Evolutionary conservation across 2,888 invertebrate genomes (phyloP), one percentile per base, ranked within the genome.

Genomic region (Macaria liturata): DNA sequence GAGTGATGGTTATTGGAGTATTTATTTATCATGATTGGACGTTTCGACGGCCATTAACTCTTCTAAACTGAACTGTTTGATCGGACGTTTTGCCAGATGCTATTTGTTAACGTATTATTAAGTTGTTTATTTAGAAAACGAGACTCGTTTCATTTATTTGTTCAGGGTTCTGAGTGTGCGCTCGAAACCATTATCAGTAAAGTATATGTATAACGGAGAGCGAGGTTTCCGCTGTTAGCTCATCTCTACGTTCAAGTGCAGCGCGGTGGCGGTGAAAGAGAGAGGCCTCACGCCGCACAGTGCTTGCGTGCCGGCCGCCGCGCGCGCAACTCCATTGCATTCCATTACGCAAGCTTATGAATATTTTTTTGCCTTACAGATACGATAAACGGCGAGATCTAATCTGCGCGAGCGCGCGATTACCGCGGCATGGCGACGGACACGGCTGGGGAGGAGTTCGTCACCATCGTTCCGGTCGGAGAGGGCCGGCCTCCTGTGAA

Each of bases 391-490:
- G 81, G 77, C 74, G 80, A 73, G 70, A 72, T 72, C 72, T 59
- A 69, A 73, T 74, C 70, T 67, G 70, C 73, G 75, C 76, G 71
- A 74, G 80, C 71, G 80, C 77, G 80, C 80, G 82, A 83, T 77
- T 71, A 70, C 76, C 86, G 81, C 87, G 89, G 85, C 65, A 91
- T 91, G 91, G 91, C 91, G 87, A 83, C 89, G 72, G 86, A 86
- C 74, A 80, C 76, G 74, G 78, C 78, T 75, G 86, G 74, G 60
- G 92, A 92, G 67, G 93, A 93, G 76, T 93, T 93, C 73, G 93
- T 93, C 71, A 93, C 93, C 62, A 93, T 93, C 66, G 93, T 93
- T 65, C 91, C 93, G 69, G 93, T 93, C 64, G 93, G 93, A 68
- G 90, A 90, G 66, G 84, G 77, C 66, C 74, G 93, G 83, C 84